These are phyloP conservation scores for Troides oblongomaculatus DNA, from an alignment of 2,888 invertebrate genomes.

Conservation along the genomic window DNA sequence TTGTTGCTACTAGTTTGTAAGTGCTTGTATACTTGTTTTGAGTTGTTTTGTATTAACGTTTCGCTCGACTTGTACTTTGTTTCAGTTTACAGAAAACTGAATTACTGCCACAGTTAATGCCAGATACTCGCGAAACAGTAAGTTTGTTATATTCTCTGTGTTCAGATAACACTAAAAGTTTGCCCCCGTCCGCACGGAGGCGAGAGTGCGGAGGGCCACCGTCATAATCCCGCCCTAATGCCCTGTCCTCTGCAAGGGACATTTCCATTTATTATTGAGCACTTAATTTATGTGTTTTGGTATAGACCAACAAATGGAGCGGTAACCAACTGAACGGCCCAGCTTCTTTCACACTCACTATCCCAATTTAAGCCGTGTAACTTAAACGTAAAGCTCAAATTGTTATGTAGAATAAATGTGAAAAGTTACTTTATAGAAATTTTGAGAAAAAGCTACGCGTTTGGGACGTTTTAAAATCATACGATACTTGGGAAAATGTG, in stretches of 20 bases:
- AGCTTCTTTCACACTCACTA: constrained; percentile 32
- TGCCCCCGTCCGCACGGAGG: constrained; percentile 35
- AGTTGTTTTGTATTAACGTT: neutral
- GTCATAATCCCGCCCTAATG: constrained; percentile 79
- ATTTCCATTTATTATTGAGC: constrained; percentile 82
- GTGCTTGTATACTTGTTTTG: too few relatives aligned
- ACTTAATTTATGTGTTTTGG: constrained; percentile 82
- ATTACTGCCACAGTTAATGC: neutral
- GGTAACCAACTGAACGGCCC: constrained; percentile 47
- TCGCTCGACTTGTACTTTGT: neutral
- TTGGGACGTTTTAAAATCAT: constrained; percentile 61
- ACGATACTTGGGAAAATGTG: constrained; percentile 39
- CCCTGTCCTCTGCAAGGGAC: constrained; percentile 80
- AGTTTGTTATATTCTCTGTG: constrained; percentile 31
- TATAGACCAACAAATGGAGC: constrained; percentile 73
- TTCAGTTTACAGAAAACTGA: neutral
- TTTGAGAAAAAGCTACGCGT: constrained; percentile 51
- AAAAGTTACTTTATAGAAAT: constrained; percentile 39
- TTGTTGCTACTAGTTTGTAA: too few relatives aligned
- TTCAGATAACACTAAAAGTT: constrained; percentile 30
- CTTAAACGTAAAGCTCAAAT: constrained; percentile 32
- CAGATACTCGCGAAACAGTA: constrained; percentile 30
- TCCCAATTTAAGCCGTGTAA: constrained; percentile 37
- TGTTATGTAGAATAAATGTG: constrained; percentile 24
- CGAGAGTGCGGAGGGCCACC: constrained; percentile 62